Conservation (phyloP, 2,797 vertebrate genomes). For the Argentina silus region DNA sequence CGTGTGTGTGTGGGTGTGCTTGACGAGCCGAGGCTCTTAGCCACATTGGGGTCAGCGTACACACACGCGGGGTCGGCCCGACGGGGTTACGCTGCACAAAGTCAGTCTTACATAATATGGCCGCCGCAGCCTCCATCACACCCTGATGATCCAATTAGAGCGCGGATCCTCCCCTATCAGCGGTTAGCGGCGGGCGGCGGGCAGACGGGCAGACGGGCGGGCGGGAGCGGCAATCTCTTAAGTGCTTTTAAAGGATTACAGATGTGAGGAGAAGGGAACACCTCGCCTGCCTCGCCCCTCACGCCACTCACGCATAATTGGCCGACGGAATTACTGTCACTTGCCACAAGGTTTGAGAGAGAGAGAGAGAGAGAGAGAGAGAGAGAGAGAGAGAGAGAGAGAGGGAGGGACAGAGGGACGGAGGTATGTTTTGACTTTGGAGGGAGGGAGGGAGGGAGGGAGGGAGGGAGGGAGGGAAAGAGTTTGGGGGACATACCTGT, state of each 20-base stretch:
- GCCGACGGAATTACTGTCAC: not conserved
- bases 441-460: not conserved
- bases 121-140: slow-evolving; percentile 92
- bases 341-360: too few species aligned
- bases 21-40: slow-evolving; percentile 97
- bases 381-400: not conserved
- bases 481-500: not conserved
- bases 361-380: not conserved
- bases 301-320: not conserved
- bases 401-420: not conserved
- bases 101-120: slow-evolving; percentile 95
- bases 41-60: slow-evolving; percentile 90
- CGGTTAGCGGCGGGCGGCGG: slow-evolving; percentile 86
- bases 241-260: slow-evolving; percentile 99
- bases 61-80: slow-evolving; percentile 76
- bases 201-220: slow-evolving; percentile 90
- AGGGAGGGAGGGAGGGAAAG: not conserved
- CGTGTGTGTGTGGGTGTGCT: too few species aligned
- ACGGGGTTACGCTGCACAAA: slow-evolving; percentile 85
- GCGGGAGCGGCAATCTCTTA: slow-evolving; percentile 98
- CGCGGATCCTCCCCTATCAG: slow-evolving; percentile 88
- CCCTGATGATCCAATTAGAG: slow-evolving; percentile 99
- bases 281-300: not conserved
- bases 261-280: slow-evolving; percentile 85
- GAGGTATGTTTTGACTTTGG: not conserved